phyloP scores from a whole-genome alignment of 2,888 invertebrate genomes.

The Drosophila sordidula region DNA sequence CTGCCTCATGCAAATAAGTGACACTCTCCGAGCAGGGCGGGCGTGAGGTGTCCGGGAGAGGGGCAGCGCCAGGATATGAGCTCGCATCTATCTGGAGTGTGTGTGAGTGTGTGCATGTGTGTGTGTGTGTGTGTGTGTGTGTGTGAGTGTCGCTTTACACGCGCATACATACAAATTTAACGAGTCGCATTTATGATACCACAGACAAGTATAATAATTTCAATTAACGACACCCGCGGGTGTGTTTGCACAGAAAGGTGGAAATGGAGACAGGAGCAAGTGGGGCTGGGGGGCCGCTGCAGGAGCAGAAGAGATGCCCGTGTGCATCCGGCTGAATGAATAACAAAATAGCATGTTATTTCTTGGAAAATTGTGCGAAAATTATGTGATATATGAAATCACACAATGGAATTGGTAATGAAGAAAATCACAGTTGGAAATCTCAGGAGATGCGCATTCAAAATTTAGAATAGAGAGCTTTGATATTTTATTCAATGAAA shows the following conservation, averaged over 20 bases:
- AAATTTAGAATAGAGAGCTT: not conserved
- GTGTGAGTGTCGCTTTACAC: slow-evolving; percentile 59
- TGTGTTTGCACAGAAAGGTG: slow-evolving; percentile 57
- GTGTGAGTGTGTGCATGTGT: too few relatives aligned
- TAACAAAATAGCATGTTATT: slow-evolving; percentile 9
- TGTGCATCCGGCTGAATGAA: slow-evolving; percentile 19
- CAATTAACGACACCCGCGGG: slow-evolving; percentile 79
- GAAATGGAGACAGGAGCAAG: not conserved
- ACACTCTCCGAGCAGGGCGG: slow-evolving; percentile 52
- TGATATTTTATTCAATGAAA: too few relatives aligned
- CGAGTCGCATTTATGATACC: slow-evolving; percentile 80
- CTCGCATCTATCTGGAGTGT: slow-evolving; percentile 16
- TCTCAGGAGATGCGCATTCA: not conserved
- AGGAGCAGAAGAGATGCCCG: slow-evolving; percentile 23
- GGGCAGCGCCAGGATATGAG: slow-evolving; percentile 44
- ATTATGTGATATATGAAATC: not conserved
- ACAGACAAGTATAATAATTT: slow-evolving; percentile 80
- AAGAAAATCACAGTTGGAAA: not conserved
- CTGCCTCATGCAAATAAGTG: slow-evolving; percentile 73
- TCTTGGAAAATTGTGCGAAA: slow-evolving; percentile 1
- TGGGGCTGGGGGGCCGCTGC: slow-evolving; percentile 6
- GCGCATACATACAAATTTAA: slow-evolving; percentile 76
- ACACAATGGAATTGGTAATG: not conserved
- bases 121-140: slow-evolving; percentile 19
- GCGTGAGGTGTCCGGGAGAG: slow-evolving; percentile 13